phyloP scores from a whole-genome alignment of 2,113 vertebrate genomes.

The Anguilla japonica region DNA sequence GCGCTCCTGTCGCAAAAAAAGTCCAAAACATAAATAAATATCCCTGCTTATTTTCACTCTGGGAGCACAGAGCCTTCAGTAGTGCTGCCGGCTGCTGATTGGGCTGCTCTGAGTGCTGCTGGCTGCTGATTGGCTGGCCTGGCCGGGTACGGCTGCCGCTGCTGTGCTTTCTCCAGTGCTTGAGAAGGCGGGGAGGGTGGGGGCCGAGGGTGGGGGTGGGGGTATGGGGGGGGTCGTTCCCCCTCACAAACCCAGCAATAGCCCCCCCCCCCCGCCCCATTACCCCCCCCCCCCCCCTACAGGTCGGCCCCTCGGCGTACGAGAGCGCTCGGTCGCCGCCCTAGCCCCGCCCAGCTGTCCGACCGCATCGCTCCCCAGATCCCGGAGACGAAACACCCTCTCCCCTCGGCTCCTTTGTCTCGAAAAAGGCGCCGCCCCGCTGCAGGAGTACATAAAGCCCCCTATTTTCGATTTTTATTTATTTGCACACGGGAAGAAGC shows the following conservation, averaged over 20 bases:
- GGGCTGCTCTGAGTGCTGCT: too few relatives aligned
- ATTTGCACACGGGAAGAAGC: too few relatives aligned
- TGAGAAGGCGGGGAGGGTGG: too few relatives aligned
- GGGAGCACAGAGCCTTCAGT: too few relatives aligned
- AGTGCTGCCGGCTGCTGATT: too few relatives aligned
- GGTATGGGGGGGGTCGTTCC: background rate
- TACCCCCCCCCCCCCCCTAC: background rate
- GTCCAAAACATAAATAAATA: conserved; percentile 49
- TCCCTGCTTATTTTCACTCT: background rate
- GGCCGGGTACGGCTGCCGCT: background rate
- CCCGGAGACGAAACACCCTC: conserved; percentile 60
- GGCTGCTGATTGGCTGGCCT: too few relatives aligned
- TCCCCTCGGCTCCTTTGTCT: conserved; percentile 46
- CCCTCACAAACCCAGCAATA: background rate
- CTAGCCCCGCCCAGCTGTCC: conserved; percentile 54
- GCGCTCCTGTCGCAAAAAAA: too few relatives aligned
- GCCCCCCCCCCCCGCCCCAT: background rate
- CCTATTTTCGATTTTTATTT: too few relatives aligned
- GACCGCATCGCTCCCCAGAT: conserved; percentile 45
- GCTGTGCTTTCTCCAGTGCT: background rate
- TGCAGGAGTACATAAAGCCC: background rate
- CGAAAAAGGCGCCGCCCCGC: conserved; percentile 20
- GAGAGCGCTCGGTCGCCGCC: conserved; percentile 33
- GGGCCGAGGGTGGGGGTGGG: background rate
- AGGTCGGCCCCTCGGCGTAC: conserved; percentile 26